These are phyloP conservation scores for Silvanus unidentatus DNA, from an alignment of 2,888 invertebrate genomes.

Conservation along the genomic window DNA sequence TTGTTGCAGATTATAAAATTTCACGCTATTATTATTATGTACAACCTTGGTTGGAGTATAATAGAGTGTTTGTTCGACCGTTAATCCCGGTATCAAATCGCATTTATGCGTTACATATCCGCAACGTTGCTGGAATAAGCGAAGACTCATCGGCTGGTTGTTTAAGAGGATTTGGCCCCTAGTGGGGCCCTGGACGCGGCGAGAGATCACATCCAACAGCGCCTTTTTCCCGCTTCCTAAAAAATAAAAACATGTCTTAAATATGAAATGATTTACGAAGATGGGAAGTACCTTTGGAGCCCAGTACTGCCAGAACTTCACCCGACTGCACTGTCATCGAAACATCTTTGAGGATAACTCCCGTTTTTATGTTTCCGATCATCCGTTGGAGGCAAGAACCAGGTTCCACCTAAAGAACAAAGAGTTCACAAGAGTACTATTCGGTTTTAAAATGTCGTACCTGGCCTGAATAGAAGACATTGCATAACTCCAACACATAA, in stretches of 20 bases:
- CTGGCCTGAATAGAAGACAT: slow-evolving; percentile 85
- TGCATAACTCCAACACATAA: slow-evolving; percentile 79
- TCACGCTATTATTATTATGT: slow-evolving; percentile 1
- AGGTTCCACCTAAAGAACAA: slow-evolving; percentile 62
- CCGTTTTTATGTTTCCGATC: slow-evolving; percentile 73
- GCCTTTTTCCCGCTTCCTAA: slow-evolving; percentile 91
- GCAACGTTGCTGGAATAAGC: slow-evolving; percentile 78
- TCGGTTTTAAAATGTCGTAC: slow-evolving; percentile 43
- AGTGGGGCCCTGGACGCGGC: slow-evolving; percentile 72
- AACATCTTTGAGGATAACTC: slow-evolving; percentile 87
- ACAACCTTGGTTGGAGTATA: slow-evolving; percentile 73
- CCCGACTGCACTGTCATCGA: slow-evolving; percentile 87
- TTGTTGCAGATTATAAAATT: slow-evolving; percentile 1
- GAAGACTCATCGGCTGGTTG: slow-evolving; percentile 74
- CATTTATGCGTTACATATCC: slow-evolving; percentile 86
- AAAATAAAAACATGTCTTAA: slow-evolving; percentile 16
- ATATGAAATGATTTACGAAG: not conserved
- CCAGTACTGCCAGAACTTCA: slow-evolving; percentile 87
- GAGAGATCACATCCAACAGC: slow-evolving; percentile 84
- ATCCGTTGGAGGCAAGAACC: slow-evolving; percentile 69
- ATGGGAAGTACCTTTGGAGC: slow-evolving; percentile 78
- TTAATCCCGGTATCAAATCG: slow-evolving; percentile 76
- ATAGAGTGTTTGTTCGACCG: slow-evolving; percentile 78
- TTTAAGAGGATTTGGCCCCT: slow-evolving; percentile 87
- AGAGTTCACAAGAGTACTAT: slow-evolving; percentile 1